Evolutionary conservation across 2,888 invertebrate genomes (phyloP).

Genomic region (Lasioglossum lativentre): DNA sequence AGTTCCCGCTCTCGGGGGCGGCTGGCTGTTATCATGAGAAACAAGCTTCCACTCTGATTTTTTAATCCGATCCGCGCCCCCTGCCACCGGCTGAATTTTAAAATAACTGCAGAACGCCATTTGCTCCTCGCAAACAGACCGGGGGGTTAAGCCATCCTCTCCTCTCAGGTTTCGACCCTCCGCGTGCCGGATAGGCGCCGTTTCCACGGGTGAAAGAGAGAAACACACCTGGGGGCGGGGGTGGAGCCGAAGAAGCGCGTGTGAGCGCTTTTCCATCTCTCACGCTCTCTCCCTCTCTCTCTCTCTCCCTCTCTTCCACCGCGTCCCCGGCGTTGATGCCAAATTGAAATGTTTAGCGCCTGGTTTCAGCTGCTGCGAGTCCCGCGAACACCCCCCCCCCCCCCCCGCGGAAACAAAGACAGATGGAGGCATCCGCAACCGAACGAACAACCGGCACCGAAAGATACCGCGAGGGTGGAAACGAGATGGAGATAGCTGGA

Average conservation of each 20-base stretch:
- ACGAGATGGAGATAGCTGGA: conserved; percentile 41
- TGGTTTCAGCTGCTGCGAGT: conserved; percentile 78
- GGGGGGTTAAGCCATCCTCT: conserved; percentile 78
- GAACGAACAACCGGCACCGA: conserved; percentile 38
- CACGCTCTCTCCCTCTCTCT: background rate
- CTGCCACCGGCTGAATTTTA: conserved; percentile 83
- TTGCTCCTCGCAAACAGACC: conserved; percentile 85
- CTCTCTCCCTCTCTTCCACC: background rate
- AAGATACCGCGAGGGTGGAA: conserved; percentile 40
- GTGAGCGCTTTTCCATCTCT: background rate
- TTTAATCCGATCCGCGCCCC: conserved; percentile 84
- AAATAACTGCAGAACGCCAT: conserved; percentile 86
- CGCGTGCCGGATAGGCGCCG: conserved; percentile 54
- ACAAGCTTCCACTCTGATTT: conserved; percentile 85
- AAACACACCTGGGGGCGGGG: conserved; percentile 20
- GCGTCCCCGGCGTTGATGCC: conserved; percentile 67
- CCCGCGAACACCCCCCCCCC: conserved; percentile 61
- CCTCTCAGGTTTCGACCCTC: conserved; percentile 41
- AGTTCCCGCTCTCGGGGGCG: conserved; percentile 77
- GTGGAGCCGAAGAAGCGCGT: conserved; percentile 21
- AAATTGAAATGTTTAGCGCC: conserved; percentile 86
- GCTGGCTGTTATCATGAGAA: conserved; percentile 84
- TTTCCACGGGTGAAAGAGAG: conserved; percentile 29
- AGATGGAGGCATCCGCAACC: conserved; percentile 21
- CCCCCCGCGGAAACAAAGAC: conserved; percentile 40